Evolutionary conservation across 2,797 vertebrate species (phyloP), one percentile per base, ranked within the genome.

Genomic region (Melanotaenia parkinsoni): DNA sequence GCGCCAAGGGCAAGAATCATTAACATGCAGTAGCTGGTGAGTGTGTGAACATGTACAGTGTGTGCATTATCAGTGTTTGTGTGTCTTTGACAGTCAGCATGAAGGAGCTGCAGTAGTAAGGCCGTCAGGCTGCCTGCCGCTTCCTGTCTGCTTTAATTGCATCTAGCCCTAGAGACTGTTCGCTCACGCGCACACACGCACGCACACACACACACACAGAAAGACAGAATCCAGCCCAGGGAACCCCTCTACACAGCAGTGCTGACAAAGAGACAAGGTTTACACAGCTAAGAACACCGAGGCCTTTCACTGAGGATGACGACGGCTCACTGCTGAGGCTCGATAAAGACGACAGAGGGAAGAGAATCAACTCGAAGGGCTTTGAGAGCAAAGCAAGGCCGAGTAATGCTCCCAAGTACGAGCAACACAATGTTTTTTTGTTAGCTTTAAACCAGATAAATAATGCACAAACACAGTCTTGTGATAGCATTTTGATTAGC

Each of bases 131-230:
- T 73, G 85, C 86, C 85, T 82, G 79, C 86, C 77, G 77, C 85
- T 87, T 84, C 79, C 88, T 86, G 87, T 87, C 86, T 87, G 76
- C 81, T 89, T 90, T 89, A 91, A 90, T 90, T 89, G 89, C 80
- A 84, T 87, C 86, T 90, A 84, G 75, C 88, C 81, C 64, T 45
- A 26, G 85, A 89, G 90, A 89, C 72, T 68, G 38, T 32, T 33
- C 77, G 56, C 71, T 50, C 53, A 40, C 61, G 56, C 70, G 60
- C 76, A 66, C 76, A 7, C 43, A 47, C 20, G n/a, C 47, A 50
- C 45, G 11, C 47, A 11, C 47, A 22, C 62, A 67, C 66, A 67
- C 61, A 72, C 50, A 57, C 38, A 63, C 2, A 38, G 47, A 50
- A 50, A 50, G 47, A 4, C 47, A 63, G 43, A 63, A 64, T 47